Evolutionary conservation across 2,113 vertebrate species (phyloP).

Genomic region (Syngnathus floridae): DNA sequence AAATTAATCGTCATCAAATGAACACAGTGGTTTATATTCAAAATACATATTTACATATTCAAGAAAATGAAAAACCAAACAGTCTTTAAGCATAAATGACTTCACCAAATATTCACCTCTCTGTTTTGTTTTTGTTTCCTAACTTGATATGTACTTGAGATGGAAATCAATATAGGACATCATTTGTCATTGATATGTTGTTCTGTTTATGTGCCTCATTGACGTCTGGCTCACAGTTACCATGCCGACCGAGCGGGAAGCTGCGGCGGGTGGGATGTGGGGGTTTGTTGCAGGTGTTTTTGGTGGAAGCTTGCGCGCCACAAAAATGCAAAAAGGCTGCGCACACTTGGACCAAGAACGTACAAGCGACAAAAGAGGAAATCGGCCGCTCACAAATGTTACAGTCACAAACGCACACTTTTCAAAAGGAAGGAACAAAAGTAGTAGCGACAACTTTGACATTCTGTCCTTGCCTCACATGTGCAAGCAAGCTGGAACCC

Average conservation of each 20-base stretch:
- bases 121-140: conserved; percentile 44
- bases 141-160: conserved; percentile 67
- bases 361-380: background rate
- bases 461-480: background rate
- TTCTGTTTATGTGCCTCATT: conserved; percentile 21
- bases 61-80: conserved; percentile 23
- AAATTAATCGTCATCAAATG: conserved; percentile 72
- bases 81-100: conserved; percentile 35
- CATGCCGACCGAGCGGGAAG: background rate
- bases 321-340: no score
- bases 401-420: background rate
- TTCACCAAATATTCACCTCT: conserved; percentile 18
- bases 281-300: no score
- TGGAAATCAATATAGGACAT: conserved; percentile 61
- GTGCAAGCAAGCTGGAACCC: conserved; percentile 1
- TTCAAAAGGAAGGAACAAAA: background rate
- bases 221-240: conserved; percentile 28
- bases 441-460: background rate
- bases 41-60: conserved; percentile 71
- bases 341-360: no score
- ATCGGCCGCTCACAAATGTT: background rate
- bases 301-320: no score
- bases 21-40: conserved; percentile 65
- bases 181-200: conserved; percentile 63
- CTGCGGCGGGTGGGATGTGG: background rate